Evolutionary conservation across 2,888 invertebrate species (phyloP), one percentile per base, ranked within the genome.

Genomic region (Andrena minutula): DNA sequence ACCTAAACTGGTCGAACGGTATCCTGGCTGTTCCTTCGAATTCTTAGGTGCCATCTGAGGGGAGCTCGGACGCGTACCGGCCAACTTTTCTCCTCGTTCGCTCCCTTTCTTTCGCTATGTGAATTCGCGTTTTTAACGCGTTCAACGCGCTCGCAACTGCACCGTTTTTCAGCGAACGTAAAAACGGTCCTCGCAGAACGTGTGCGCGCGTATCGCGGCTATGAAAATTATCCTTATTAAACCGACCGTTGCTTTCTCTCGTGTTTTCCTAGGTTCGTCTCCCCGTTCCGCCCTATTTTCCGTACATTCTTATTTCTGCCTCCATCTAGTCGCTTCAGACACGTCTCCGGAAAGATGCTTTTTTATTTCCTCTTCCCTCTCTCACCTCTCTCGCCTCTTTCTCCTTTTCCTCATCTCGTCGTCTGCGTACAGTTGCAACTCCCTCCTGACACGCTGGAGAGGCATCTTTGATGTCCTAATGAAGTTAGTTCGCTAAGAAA

Each of bases 401-500:
- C 12, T 53, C 61, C 58, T 10, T 47, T 20, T 53, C 20, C 5
- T 12, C 23, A 6, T 41, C 56, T 8, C 56, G n/a, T 12, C 53
- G 35, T 41, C 51, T 30, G 60, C 28, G 28, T 49, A 35, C 16
- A 47, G 28, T 23, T n/a, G 32, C 58, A 53, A 56, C 51, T 60
- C 60, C 41, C 41, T 32, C 16, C 56, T 23, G 75, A 79, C 47
- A 63, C 70, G 28, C 64, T 51, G 30, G 51, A 63, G 58, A 61
- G 71, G 23, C 82, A 85, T 84, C 89, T 90, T 89, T 90, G 89
- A 90, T 87, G 86, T 86, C 75, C 81, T 86, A 89, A 89, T 75
- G 85, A 90, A 88, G 87, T 89, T 87, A 88, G 85, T 87, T 85
- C 71, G 64, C 83, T 82, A 87, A 86, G 88, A 88, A 89, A 88